Percentiles rank a stretch among this genome's conserved stretches.
These are phyloP conservation scores for Fratercula arctica DNA, from an alignment of 2,797 vertebrate species.

Conservation along the genomic window DNA sequence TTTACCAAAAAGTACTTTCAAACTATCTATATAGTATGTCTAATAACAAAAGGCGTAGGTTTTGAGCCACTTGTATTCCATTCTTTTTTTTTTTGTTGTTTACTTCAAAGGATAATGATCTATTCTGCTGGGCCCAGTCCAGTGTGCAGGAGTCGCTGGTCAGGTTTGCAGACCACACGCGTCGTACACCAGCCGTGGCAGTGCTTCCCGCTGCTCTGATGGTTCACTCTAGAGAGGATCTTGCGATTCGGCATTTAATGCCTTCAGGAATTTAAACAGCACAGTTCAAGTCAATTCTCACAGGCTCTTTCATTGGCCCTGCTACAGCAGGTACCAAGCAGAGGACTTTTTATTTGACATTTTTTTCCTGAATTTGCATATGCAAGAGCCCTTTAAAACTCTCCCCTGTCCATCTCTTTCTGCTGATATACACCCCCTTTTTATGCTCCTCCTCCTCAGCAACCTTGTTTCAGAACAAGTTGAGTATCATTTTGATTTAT, in stretches of 20 bases:
- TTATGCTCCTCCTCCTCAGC: neutral
- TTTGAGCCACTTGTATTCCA: constrained; percentile 50
- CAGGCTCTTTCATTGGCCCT: neutral
- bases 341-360: neutral
- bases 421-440: neutral
- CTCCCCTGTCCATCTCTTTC: neutral
- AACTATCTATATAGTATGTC: constrained; percentile 54
- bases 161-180: neutral
- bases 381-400: neutral
- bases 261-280: constrained; percentile 6
- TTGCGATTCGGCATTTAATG: constrained; percentile 16
- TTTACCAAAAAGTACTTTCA: constrained; percentile 69
- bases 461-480: neutral
- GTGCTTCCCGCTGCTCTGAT: neutral
- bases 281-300: neutral
- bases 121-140: neutral
- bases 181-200: neutral
- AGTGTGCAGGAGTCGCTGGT: neutral
- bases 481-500: neutral
- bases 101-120: neutral
- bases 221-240: neutral
- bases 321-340: constrained; percentile 14
- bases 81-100: constrained; percentile 21
- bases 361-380: neutral
- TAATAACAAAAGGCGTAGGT: constrained; percentile 43